These are phyloP conservation scores for Aphrocallistes beatrix DNA, from an alignment of 37 sponge, comb jelly and placozoan species.

Conservation along the genomic window DNA sequence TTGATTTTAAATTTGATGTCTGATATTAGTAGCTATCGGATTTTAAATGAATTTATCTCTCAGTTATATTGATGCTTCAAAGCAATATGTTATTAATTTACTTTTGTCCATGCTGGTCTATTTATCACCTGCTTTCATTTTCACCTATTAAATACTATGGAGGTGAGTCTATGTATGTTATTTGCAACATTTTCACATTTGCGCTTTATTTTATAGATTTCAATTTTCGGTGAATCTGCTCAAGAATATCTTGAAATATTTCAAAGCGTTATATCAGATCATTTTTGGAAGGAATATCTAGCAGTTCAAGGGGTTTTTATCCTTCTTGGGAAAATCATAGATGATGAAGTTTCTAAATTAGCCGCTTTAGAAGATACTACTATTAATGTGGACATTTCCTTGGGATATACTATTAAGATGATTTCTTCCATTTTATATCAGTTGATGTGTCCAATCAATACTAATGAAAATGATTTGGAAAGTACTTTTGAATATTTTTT, in stretches of 20 bases:
- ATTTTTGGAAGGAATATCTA: conserved; percentile 69
- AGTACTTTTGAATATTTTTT: not conserved
- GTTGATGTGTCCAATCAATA: not conserved
- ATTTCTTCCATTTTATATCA: conserved; percentile 32
- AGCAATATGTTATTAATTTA: too few relatives aligned
- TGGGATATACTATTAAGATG: conserved; percentile 81
- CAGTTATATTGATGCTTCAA: too few relatives aligned
- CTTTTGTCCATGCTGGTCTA: too few relatives aligned
- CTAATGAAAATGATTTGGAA: not conserved
- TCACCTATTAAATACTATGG: too few relatives aligned
- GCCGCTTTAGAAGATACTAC: conserved; percentile 59
- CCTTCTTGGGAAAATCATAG: not conserved
- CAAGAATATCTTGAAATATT: conserved; percentile 63
- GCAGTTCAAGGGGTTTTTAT: conserved; percentile 44
- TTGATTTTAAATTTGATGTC: too few relatives aligned
- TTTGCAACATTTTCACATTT: not conserved
- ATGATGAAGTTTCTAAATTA: conserved; percentile 21
- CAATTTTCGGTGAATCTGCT: conserved; percentile 37
- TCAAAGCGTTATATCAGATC: conserved; percentile 24
- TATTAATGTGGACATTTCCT: conserved; percentile 72
- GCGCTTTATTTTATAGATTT: not conserved
- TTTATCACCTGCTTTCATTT: too few relatives aligned
- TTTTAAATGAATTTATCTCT: too few relatives aligned
- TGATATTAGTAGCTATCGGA: too few relatives aligned
- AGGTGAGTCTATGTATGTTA: too few relatives aligned